phyloP scores from a whole-genome alignment of 2,888 invertebrate species.

The Drosophila colorata region DNA sequence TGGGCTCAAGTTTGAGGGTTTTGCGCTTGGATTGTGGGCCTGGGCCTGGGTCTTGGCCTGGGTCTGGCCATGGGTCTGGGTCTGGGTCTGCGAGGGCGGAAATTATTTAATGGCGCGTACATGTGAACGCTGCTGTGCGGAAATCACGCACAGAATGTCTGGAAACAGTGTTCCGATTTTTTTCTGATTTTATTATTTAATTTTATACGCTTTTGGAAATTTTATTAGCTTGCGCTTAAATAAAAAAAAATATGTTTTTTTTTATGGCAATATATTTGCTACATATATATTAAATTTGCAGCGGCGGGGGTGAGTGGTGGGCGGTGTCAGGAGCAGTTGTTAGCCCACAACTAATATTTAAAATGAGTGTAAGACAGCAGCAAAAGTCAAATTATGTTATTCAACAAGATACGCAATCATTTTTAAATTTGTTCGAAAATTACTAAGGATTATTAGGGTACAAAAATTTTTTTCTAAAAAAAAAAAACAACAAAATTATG shows the following conservation, averaged over 20 bases:
- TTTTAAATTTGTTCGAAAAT: too few relatives aligned
- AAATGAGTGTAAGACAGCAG: too few relatives aligned
- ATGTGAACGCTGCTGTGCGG: constrained; percentile 66
- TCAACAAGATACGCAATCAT: too few relatives aligned
- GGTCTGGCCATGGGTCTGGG: constrained; percentile 5
- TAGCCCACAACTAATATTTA: too few relatives aligned
- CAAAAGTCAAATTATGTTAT: not conserved
- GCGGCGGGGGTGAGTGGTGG: not conserved
- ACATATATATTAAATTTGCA: constrained; percentile 9
- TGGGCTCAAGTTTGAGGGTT: constrained; percentile 3
- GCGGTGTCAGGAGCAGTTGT: not conserved
- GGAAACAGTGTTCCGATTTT: constrained; percentile 67
- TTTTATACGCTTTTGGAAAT: constrained; percentile 60
- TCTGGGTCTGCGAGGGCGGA: constrained; percentile 64
- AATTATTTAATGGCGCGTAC: constrained; percentile 84
- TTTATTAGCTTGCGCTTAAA: constrained; percentile 51
- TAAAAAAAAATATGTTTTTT: constrained; percentile 49
- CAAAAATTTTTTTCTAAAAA: too few relatives aligned
- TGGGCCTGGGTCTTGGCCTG: not conserved
- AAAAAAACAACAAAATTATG: too few relatives aligned
- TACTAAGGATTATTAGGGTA: too few relatives aligned
- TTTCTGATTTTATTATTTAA: constrained; percentile 64
- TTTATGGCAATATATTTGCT: constrained; percentile 22
- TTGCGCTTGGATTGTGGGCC: not conserved
- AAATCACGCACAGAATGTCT: constrained; percentile 75